Percentiles rank a stretch among this genome's conserved stretches.
These are phyloP conservation scores for Aleiodes sp. DNA, from an alignment of 1,140 invertebrate species.

Conservation along the genomic window DNA sequence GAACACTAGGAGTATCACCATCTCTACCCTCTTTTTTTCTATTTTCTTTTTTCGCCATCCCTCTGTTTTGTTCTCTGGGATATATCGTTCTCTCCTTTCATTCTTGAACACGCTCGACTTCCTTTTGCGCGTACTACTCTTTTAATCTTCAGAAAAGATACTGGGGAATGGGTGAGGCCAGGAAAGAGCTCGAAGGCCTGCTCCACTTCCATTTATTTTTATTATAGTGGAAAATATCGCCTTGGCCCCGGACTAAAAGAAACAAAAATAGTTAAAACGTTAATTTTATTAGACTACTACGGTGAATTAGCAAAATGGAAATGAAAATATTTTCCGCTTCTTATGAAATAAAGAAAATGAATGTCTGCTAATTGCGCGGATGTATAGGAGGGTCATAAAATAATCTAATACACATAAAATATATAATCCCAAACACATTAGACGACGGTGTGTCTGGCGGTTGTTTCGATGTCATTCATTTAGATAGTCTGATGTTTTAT, in stretches of 20 bases:
- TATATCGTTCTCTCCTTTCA: not conserved
- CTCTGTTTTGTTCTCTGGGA: conserved; percentile 2
- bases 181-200: not conserved
- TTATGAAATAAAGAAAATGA: too few relatives aligned
- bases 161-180: not conserved
- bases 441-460: not conserved
- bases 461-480: conserved; percentile 1
- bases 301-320: not conserved
- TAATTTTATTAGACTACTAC: too few relatives aligned
- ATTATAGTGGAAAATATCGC: not conserved
- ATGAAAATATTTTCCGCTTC: too few relatives aligned
- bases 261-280: too few relatives aligned
- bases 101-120: conserved; percentile 22
- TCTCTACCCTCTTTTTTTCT: conserved; percentile 1
- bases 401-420: too few relatives aligned
- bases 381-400: too few relatives aligned
- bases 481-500: conserved; percentile 26
- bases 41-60: not conserved
- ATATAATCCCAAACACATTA: not conserved
- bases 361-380: too few relatives aligned
- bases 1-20: not conserved
- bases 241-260: too few relatives aligned
- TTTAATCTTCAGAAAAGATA: conserved; percentile 26
- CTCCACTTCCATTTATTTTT: not conserved
- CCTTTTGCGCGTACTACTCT: conserved; percentile 1